Conservation (phyloP, 2,113 vertebrate species). For the Cyanocitta stelleri region DNA sequence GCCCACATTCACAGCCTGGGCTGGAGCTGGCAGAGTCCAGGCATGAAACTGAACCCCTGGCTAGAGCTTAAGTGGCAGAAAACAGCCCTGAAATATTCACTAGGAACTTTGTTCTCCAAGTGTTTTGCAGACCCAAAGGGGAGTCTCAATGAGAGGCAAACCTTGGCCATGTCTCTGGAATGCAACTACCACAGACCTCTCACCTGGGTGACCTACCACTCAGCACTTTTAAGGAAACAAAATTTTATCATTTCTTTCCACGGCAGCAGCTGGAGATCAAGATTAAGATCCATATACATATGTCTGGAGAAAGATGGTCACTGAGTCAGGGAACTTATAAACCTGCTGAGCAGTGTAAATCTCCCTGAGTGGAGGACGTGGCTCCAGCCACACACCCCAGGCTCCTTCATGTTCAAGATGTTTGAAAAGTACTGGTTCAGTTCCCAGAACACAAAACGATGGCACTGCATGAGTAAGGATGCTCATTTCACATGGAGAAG, state of each 20-base stretch:
- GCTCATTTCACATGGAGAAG: not conserved
- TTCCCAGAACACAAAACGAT: not conserved
- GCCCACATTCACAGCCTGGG: not conserved
- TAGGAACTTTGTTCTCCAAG: not conserved
- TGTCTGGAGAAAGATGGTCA: not conserved
- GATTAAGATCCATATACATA: not conserved
- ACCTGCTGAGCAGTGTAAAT: not conserved
- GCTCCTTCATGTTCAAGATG: not conserved
- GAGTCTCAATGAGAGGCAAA: not conserved
- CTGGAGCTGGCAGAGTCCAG: not conserved
- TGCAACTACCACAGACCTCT: not conserved
- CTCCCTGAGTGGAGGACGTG: not conserved
- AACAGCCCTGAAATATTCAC: not conserved
- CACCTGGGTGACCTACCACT: not conserved
- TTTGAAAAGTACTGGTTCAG: slow-evolving; percentile 1
- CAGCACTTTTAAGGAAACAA: not conserved
- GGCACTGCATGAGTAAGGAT: not conserved
- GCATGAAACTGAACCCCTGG: not conserved
- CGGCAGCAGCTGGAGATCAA: not conserved
- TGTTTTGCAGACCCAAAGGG: not conserved
- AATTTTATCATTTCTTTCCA: not conserved
- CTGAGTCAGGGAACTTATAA: not conserved
- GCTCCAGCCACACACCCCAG: not conserved
- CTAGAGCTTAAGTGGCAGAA: not conserved
- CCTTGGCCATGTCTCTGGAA: not conserved